These are phyloP conservation scores for Helogale parvula DNA, from an alignment of 2,113 vertebrate species.

Conservation along the genomic window DNA sequence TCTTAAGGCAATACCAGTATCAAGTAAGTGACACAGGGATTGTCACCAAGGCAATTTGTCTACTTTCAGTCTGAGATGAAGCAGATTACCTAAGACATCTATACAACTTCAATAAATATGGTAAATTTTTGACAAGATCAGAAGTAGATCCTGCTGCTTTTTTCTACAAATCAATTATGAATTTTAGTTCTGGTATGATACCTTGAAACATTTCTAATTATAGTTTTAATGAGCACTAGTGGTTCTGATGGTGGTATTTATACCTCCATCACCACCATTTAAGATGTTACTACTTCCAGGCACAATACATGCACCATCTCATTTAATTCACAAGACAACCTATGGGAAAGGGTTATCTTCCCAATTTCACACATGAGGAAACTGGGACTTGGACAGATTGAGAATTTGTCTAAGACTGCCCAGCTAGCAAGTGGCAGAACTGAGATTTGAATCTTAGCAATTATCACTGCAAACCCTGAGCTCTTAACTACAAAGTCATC, in stretches of 20 bases:
- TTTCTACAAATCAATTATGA: background rate
- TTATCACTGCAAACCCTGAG: constrained; percentile 22
- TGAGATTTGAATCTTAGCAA: background rate
- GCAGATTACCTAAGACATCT: background rate
- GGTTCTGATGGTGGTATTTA: background rate
- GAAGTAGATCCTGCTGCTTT: background rate
- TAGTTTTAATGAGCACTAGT: background rate
- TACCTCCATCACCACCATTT: background rate
- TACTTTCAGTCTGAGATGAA: background rate
- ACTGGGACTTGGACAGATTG: background rate
- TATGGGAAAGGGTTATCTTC: background rate
- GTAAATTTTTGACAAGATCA: background rate
- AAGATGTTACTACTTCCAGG: background rate
- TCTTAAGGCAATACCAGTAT: background rate
- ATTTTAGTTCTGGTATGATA: background rate
- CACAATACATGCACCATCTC: background rate
- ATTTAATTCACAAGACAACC: background rate
- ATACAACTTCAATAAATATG: background rate
- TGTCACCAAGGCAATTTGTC: background rate
- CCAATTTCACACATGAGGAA: constrained; percentile 4
- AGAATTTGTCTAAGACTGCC: background rate
- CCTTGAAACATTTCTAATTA: constrained; percentile 15
- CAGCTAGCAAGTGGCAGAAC: background rate
- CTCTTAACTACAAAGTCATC: background rate
- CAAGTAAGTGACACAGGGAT: background rate